Evolutionary conservation across 2,888 invertebrate species (phyloP), one percentile per base, ranked within the genome.

Genomic region (Ligdia adustata): DNA sequence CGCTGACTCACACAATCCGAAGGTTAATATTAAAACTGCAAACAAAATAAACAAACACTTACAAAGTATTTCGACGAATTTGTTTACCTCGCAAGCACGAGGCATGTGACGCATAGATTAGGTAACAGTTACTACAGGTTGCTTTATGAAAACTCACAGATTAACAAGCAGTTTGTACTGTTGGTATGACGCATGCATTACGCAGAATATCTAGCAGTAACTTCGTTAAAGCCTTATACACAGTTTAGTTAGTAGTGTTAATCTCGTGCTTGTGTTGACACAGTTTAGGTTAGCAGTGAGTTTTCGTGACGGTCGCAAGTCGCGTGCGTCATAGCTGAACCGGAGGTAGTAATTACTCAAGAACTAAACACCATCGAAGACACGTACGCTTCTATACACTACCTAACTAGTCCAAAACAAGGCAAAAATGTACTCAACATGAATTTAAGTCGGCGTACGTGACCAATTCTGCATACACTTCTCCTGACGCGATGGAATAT

Each of bases 301-400:
- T 33, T 4, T 27, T 9, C 32, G 33, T 44, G 50, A 33, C 34
- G 46, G 47, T 45, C 47, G 35, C 49, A 46, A 55, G 24, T 16
- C 20, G 40, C 48, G 51, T 55, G 57, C 57, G 57, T 58, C 57
- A 57, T 42, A 28, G 9, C 20, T 18, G 1, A 37, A 9, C 41
- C 38, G 33, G 29, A 39, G 43, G 22, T 34, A 20, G 44, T 46
- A 7, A 45, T 33, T 24, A 34, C 22, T 35, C 33, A 39, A 35
- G n/a, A 16, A n/a, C 6, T 26, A 42, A 40, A 50, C 51, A 13
- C 44, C 34, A 15, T 26, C 22, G 26, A 4, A 38, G 13, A 46
- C 59, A 59, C 59, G 59, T 56, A 43, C 45, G 39, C 32, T 28
- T 12, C n/a, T n/a, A n/a, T 15, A 37, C 26, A 45, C 31, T 27